These are phyloP conservation scores for Anthopleura xanthogrammica DNA, from an alignment of 92 coral and sea anemone genomes.

Conservation along the genomic window DNA sequence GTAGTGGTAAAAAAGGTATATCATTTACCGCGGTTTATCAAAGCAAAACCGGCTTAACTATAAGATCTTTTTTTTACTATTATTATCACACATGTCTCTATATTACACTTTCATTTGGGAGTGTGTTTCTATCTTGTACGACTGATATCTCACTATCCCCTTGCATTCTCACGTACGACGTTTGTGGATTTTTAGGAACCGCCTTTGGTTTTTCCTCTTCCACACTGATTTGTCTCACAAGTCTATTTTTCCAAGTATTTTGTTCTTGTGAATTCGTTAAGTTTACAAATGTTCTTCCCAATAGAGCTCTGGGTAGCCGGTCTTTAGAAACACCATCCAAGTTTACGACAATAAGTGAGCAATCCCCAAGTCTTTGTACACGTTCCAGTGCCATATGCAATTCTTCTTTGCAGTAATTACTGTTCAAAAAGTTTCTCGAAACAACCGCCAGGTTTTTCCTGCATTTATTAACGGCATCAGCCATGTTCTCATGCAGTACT, in stretches of 20 bases:
- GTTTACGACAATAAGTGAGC: slow-evolving; percentile 19
- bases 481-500: slow-evolving; percentile 23
- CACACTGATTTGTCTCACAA: slow-evolving; percentile 24
- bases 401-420: slow-evolving; percentile 27
- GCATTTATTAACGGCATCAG: slow-evolving; percentile 14
- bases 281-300: slow-evolving; percentile 23
- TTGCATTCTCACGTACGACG: neutral
- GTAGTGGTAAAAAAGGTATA: no score
- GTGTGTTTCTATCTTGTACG: no score
- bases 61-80: no score
- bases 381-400: slow-evolving; percentile 27
- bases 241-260: slow-evolving; percentile 31
- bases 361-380: neutral
- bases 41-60: no score
- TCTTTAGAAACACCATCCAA: slow-evolving; percentile 24
- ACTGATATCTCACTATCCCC: neutral
- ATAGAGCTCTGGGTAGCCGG: slow-evolving; percentile 7
- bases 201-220: neutral
- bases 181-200: no score
- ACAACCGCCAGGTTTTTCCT: slow-evolving; percentile 30
- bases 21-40: no score
- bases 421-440: slow-evolving; percentile 27
- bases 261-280: slow-evolving; percentile 16
- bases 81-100: no score
- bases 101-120: no score